Evolutionary conservation across 1,140 invertebrate genomes (phyloP).

Genomic region (Latrodectus geometricus): DNA sequence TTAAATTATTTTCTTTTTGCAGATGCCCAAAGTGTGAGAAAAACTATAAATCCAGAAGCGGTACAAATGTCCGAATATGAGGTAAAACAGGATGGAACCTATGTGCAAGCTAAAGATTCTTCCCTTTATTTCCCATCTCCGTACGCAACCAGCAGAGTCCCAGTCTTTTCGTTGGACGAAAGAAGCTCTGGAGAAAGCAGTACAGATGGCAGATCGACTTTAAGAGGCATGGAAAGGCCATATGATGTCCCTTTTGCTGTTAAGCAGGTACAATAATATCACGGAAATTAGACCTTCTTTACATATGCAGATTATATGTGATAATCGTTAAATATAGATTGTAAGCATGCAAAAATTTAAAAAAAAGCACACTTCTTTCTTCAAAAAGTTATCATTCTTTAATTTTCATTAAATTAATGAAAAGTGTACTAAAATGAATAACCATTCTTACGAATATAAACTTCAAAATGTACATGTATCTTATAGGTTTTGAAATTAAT

Average conservation of each 20-base stretch:
- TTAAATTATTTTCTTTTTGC: neutral
- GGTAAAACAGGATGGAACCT: conserved; percentile 45
- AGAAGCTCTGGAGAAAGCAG: conserved; percentile 48
- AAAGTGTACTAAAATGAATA: too few relatives aligned
- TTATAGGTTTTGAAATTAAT: too few relatives aligned
- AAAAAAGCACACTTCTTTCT: too few relatives aligned
- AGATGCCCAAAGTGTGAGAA: conserved; percentile 41
- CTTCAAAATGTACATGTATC: too few relatives aligned
- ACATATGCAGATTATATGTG: too few relatives aligned
- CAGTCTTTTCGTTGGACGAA: conserved; percentile 43
- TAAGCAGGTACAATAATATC: conserved; percentile 35
- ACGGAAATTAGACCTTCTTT: too few relatives aligned
- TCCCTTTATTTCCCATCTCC: conserved; percentile 51
- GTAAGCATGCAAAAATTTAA: too few relatives aligned
- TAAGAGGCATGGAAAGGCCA: conserved; percentile 40
- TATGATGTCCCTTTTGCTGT: conserved; percentile 60
- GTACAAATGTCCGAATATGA: conserved; percentile 59
- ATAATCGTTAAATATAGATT: too few relatives aligned
- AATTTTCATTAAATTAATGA: too few relatives aligned
- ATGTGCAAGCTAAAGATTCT: conserved; percentile 38
- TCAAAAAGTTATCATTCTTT: too few relatives aligned
- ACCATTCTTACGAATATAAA: too few relatives aligned
- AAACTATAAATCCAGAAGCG: conserved; percentile 44
- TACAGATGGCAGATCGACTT: conserved; percentile 46
- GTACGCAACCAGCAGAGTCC: conserved; percentile 50